Base-by-base conservation (phyloP, 2,797 vertebrate species). In the Sebastes goodei region DNA sequence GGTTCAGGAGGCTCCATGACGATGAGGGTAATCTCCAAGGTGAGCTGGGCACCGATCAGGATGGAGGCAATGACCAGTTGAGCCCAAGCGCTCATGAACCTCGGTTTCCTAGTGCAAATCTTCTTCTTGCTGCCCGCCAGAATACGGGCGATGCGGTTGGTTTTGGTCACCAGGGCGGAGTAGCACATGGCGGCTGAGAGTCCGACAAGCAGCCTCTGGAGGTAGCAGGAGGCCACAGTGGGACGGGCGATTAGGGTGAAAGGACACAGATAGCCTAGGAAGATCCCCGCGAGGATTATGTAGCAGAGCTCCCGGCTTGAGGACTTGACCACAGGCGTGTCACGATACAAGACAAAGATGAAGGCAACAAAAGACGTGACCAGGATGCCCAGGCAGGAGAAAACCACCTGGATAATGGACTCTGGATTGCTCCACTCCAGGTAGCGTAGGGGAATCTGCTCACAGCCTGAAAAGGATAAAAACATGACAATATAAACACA, bases 41-140 rank as follows among this genome's bases (percentile, higher is more conserved):
- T 97, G 49, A 99, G 95, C 91, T 99, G 98, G 62, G 98, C 94
- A 0, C 98, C 97, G 88, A 99, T 97, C n/a, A 99, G 94, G 56
- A 97, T 93, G 57, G 94, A 98, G 67, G 98, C 97, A 0, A 99
- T 99, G 69, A 99, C 97, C 65, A 99, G 95, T 76, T 99, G 98
- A 20, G 98, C 98, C 96, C 98, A 99, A 2, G 98, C 98, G 0
- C 98, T 99, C 98, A 99, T 99, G 94, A 99, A 99, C 20, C 98
- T 94, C 0, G 99, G 99, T 73, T 99, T 99, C 62, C 97, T 94
- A 1, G 99, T 99, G 52, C 99, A 99, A 87, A 99, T 99, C 92
- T 99, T 99, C 95, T 99, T 99, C 93, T 99, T 99, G 95, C 99
- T 99, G 76, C 99, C 99, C 0, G 99, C 99, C 79, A 99, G 93